These are phyloP conservation scores for Meliscaeva auricollis DNA, from an alignment of 2,888 invertebrate genomes.

Conservation along the genomic window DNA sequence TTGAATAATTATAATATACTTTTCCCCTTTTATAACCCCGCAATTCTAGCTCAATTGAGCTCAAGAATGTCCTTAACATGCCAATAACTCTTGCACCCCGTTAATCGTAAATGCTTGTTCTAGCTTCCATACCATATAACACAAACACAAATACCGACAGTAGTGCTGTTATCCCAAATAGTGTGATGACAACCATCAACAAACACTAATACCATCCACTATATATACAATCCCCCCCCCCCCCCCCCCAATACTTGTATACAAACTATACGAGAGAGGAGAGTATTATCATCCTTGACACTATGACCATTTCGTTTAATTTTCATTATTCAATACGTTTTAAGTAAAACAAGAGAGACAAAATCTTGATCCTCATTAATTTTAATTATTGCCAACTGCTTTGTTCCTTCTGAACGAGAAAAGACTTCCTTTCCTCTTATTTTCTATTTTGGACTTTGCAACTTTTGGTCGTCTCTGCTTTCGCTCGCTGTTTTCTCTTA, in stretches of 20 bases:
- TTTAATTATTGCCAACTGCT: constrained; percentile 59
- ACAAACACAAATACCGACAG: background rate
- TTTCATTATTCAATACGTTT: constrained; percentile 54
- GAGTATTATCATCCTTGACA: constrained; percentile 26
- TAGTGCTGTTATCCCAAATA: background rate
- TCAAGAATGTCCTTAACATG: background rate
- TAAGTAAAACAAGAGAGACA: constrained; percentile 50
- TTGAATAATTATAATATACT: too few species aligned
- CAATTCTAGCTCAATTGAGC: background rate
- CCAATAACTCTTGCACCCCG: constrained; percentile 5
- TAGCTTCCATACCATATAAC: background rate
- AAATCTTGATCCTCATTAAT: constrained; percentile 63
- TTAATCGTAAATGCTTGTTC: constrained; percentile 9
- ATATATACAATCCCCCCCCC: too few species aligned
- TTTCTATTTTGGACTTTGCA: background rate
- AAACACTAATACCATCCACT: background rate
- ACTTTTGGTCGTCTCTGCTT: constrained; percentile 22
- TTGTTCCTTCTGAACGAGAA: constrained; percentile 32
- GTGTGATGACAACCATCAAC: constrained; percentile 8
- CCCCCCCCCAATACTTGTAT: background rate
- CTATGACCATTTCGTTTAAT: constrained; percentile 44
- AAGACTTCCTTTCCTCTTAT: constrained; percentile 22
- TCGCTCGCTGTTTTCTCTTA: background rate
- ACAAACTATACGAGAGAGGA: background rate
- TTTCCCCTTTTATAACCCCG: background rate